These are phyloP conservation scores for Chrysodeixis includens DNA, from an alignment of 2,888 invertebrate genomes.

Conservation along the genomic window DNA sequence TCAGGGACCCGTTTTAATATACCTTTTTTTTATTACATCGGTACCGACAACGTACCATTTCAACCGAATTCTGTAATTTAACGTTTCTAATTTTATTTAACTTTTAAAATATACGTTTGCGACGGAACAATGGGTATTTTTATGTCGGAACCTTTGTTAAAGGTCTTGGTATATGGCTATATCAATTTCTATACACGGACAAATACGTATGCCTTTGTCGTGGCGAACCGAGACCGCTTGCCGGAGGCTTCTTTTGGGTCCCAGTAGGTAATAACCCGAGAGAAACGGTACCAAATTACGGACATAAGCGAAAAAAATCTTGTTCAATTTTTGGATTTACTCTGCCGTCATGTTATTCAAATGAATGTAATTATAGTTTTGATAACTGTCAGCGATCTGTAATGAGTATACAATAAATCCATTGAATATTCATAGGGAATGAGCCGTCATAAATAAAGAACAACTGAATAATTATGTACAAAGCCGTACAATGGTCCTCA, in stretches of 20 bases:
- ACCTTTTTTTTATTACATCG: slow-evolving; percentile 8
- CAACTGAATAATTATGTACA: slow-evolving; percentile 48
- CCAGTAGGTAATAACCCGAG: slow-evolving; percentile 57
- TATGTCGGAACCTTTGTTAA: slow-evolving; percentile 33
- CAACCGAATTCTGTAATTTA: slow-evolving; percentile 9
- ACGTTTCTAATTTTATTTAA: slow-evolving; percentile 19
- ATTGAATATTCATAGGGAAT: slow-evolving; percentile 41
- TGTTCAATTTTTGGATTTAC: slow-evolving; percentile 14
- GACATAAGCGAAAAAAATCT: slow-evolving; percentile 36
- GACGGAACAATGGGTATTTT: slow-evolving; percentile 34
- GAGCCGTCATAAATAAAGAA: slow-evolving; percentile 49
- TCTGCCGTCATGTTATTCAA: slow-evolving; percentile 1
- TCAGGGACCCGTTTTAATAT: slow-evolving; percentile 22
- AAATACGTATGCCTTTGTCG: slow-evolving; percentile 59
- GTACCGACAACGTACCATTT: neutral
- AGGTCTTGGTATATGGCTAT: slow-evolving; percentile 25
- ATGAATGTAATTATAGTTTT: slow-evolving; percentile 8
- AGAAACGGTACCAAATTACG: slow-evolving; percentile 53
- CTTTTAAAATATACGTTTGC: slow-evolving; percentile 17
- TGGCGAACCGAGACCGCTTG: slow-evolving; percentile 58
- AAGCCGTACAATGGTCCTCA: slow-evolving; percentile 48
- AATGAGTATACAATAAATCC: slow-evolving; percentile 34
- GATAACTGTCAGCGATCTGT: slow-evolving; percentile 2
- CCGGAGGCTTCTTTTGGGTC: slow-evolving; percentile 59
- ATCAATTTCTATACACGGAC: slow-evolving; percentile 38